These are phyloP conservation scores for Zaprionus davidi DNA, from an alignment of 1,140 invertebrate species.

Conservation along the genomic window DNA sequence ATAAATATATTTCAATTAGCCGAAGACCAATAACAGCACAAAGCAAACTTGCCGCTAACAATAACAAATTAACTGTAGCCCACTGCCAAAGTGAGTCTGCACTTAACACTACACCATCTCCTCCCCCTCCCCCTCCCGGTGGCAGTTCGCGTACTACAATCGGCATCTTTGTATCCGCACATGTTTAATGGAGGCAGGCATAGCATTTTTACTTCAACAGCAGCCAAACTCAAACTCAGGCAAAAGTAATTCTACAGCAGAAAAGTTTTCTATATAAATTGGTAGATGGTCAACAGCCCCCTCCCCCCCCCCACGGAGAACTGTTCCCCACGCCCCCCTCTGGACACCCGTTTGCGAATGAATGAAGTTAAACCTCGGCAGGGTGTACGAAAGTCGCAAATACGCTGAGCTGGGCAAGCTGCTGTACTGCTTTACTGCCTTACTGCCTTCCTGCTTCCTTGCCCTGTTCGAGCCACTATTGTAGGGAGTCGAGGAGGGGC, in stretches of 20 bases:
- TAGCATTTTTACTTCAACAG: slow-evolving; percentile 48
- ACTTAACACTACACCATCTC: slow-evolving; percentile 20
- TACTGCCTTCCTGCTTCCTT: not conserved
- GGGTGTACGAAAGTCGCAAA: not conserved
- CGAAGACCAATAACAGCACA: slow-evolving; percentile 16
- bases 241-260: slow-evolving; percentile 57
- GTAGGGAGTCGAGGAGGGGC: not conserved
- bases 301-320: not conserved
- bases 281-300: slow-evolving; percentile 51
- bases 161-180: slow-evolving; percentile 22
- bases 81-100: slow-evolving; percentile 27
- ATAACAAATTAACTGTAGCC: slow-evolving; percentile 73
- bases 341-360: too few relatives aligned
- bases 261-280: slow-evolving; percentile 56
- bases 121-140: not conserved
- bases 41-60: slow-evolving; percentile 53
- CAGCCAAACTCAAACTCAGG: slow-evolving; percentile 57
- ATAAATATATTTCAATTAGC: slow-evolving; percentile 76
- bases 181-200: slow-evolving; percentile 70
- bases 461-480: not conserved
- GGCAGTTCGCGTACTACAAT: not conserved
- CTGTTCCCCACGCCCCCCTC: not conserved
- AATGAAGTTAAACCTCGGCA: not conserved
- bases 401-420: not conserved
- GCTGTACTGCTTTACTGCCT: not conserved